A percentile compares a stretch with the other conserved stretches of the same genome.
Conservation (phyloP, 2,888 invertebrate species). For the Drosophila peninsularis region DNA sequence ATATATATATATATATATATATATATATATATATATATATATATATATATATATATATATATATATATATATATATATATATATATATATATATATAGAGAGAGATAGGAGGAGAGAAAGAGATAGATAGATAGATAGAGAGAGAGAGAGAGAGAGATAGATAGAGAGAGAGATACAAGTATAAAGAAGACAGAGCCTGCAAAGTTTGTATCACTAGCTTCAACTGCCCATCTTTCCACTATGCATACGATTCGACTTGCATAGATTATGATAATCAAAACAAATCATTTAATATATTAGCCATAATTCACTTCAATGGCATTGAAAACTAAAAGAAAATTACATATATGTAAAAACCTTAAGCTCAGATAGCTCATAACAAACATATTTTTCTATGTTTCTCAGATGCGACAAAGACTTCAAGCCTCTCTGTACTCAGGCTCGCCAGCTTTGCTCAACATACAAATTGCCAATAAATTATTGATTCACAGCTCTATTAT, state of each 20-base stretch:
- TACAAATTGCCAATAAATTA: slow-evolving; percentile 6
- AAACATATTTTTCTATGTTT: neutral
- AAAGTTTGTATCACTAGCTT: no score
- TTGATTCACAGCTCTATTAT: slow-evolving; percentile 7
- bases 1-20: no score
- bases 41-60: neutral
- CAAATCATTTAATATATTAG: neutral
- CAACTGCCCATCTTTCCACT: neutral
- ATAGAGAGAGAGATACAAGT: neutral
- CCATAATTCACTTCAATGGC: neutral
- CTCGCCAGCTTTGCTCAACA: neutral
- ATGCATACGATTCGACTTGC: no score
- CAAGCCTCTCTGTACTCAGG: neutral
- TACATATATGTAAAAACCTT: neutral
- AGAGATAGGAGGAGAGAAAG: neutral
- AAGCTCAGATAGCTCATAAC: neutral
- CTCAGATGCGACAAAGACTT: no score
- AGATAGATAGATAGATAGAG: neutral
- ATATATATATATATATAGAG: no score
- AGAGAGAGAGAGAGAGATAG: neutral
- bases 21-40: no score
- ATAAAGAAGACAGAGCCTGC: no score
- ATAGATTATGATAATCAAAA: neutral
- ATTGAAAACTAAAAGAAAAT: neutral
- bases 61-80: neutral